A percentile compares a stretch with the other conserved stretches of the same genome.
Conservation (phyloP, 1,140 invertebrate species). For the Sycophaga agraensis region DNA sequence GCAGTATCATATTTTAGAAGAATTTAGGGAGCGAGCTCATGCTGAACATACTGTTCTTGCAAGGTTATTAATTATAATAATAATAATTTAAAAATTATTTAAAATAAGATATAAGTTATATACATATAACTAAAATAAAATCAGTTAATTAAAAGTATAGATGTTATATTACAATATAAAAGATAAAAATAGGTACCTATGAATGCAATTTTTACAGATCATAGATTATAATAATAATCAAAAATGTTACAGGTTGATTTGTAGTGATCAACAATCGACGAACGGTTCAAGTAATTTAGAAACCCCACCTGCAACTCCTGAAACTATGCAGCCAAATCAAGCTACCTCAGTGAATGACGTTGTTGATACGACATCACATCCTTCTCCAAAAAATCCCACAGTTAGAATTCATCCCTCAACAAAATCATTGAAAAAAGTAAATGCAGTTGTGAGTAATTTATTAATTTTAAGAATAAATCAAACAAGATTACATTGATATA, state of each 20-base stretch:
- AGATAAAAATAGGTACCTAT: too few relatives aligned
- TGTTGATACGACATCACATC: conserved; percentile 21
- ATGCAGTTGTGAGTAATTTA: conserved; percentile 13
- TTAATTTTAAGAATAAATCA: too few relatives aligned
- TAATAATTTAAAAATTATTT: too few relatives aligned
- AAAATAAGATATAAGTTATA: too few relatives aligned
- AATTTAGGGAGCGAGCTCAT: conserved; percentile 55
- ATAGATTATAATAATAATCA: too few relatives aligned
- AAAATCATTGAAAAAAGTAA: not conserved
- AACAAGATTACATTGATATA: too few relatives aligned
- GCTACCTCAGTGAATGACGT: conserved; percentile 35
- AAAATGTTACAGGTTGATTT: conserved; percentile 39
- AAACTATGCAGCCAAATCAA: conserved; percentile 36
- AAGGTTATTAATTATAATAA: conserved; percentile 42
- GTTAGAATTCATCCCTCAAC: not conserved
- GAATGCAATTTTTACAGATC: too few relatives aligned
- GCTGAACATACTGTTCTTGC: conserved; percentile 56
- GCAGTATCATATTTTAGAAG: conserved; percentile 58
- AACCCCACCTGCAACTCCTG: conserved; percentile 37
- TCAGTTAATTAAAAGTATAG: too few relatives aligned
- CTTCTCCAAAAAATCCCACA: not conserved
- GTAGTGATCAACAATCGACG: conserved; percentile 34
- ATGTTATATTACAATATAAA: too few relatives aligned
- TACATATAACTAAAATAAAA: too few relatives aligned
- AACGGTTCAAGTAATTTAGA: conserved; percentile 36